phyloP scores from a whole-genome alignment of 1,140 invertebrate genomes.

The Pseudachorutes palmiensis region DNA sequence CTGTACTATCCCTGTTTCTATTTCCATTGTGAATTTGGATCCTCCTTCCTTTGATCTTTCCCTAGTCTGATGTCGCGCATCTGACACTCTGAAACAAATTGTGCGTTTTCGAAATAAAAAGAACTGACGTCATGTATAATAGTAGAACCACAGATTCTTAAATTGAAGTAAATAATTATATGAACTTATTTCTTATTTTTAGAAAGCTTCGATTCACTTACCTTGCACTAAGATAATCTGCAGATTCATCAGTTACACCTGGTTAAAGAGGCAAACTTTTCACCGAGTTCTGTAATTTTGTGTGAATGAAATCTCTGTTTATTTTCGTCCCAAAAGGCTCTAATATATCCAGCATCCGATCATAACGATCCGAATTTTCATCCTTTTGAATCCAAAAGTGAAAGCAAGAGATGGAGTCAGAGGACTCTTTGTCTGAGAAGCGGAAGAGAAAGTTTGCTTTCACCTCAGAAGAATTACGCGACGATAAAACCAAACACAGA shows the following conservation, averaged over 20 bases:
- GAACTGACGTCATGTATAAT: neutral
- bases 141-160: neutral
- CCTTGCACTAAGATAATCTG: no score
- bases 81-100: neutral
- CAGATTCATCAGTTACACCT: no score
- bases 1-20: neutral
- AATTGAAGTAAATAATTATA: neutral
- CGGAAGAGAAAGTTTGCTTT: neutral
- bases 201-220: neutral
- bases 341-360: no score
- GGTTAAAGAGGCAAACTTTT: no score
- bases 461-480: no score
- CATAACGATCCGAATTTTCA: no score
- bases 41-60: neutral
- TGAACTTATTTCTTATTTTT: neutral
- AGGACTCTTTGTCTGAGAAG: neutral
- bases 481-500: no score
- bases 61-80: neutral
- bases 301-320: no score
- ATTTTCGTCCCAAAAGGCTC: no score
- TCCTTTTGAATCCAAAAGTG: neutral
- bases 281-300: no score
- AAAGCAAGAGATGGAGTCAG: neutral
- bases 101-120: neutral
- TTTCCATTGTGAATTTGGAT: slow-evolving; percentile 10